Evolutionary conservation across 2,888 invertebrate genomes (phyloP), one percentile per base, ranked within the genome.

Genomic region (Hofmannophila pseudospretella): DNA sequence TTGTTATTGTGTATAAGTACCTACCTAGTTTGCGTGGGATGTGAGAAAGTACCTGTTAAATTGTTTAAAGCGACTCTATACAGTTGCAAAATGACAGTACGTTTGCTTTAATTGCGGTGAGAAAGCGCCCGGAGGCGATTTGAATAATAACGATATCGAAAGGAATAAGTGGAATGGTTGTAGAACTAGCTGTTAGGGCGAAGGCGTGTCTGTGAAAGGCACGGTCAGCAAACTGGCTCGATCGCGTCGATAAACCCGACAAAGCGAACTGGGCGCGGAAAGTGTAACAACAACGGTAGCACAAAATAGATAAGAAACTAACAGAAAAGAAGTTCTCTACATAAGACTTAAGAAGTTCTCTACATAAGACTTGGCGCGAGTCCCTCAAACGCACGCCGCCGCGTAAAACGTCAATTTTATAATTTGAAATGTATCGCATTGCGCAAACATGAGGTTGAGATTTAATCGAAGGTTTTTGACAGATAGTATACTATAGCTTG

Each of bases 231-330:
- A 63, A 68, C 64, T 54, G 39, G 58, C 47, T 64, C 61, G 71
- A 75, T 74, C 59, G 70, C 69, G 69, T 72, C 67, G 72, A 77
- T 77, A 79, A 67, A 61, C n/a, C 55, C 52, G 41, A 8, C 11
- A 10, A 7, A 8, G 11, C 10, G 42, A 46, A 46, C 43, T 57
- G 58, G 59, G 54, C 59, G 55, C 58, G 51, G 58, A 62, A 68
- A 64, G 54, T 57, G 57, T 57, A 62, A 49, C 51, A 16, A 56
- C n/a, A 9, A 3, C 27, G 16, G 16, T 27, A n/a, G n/a, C n/a
- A n/a, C n/a, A n/a, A n/a, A n/a, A n/a, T n/a, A n/a, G n/a, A n/a
- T n/a, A n/a, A n/a, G n/a, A n/a, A n/a, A n/a, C n/a, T n/a, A n/a
- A n/a, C n/a, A n/a, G n/a, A n/a, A n/a, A n/a, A n/a, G n/a, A n/a